Base-by-base conservation (phyloP, 2,113 vertebrate species). In the Carassius carassius region DNA sequence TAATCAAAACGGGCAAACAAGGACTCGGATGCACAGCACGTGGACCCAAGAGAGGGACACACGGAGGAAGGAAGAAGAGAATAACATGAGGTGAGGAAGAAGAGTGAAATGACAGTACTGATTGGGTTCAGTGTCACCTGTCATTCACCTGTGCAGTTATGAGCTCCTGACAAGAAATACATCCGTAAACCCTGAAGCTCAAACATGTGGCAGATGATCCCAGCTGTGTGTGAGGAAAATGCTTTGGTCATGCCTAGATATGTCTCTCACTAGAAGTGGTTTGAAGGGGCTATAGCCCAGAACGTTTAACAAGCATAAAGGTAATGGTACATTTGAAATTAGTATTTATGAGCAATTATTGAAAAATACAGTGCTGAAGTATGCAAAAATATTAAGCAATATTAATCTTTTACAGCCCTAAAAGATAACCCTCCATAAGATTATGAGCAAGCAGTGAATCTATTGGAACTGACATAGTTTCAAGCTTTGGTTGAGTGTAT, bases 1-100 rank as follows among this genome's bases (percentile, higher is more conserved):
- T 82, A 86, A 82, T 77, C 73, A 82, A 82, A 56, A n/a, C 14
- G 3, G 81, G 65, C 79, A 86, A 86, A 86, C 69, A 81, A 76
- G 62, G 37, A 35, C 32, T 72, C 12, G 35, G 49, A 73, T 54
- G 35, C 47, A 25, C 49, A 82, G 29, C 47, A 58, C n/a, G 41
- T 23, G 37, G 47, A 25, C 32, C 9, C 63, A 41, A 35, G 44
- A 79, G n/a, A 58, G n/a, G 35, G 25, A 84, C 58, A 56, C 41
- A 51, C 67, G 83, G 13, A 67, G 37, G 29, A 78, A 58, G 51
- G 62, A 78, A 81, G 70, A 58, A 58, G 6, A 21, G 25, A 35
- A 86, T 49, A 17, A 63, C 47, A 79, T 63, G 58, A 75, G 32
- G 3, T 23, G 69, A 41, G 56, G 54, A 62, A 76, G 73, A 78